Percentiles rank a stretch among this genome's conserved stretches.
These are phyloP conservation scores for Mesaphorura yosii DNA, from an alignment of 1,140 invertebrate genomes.

Conservation along the genomic window DNA sequence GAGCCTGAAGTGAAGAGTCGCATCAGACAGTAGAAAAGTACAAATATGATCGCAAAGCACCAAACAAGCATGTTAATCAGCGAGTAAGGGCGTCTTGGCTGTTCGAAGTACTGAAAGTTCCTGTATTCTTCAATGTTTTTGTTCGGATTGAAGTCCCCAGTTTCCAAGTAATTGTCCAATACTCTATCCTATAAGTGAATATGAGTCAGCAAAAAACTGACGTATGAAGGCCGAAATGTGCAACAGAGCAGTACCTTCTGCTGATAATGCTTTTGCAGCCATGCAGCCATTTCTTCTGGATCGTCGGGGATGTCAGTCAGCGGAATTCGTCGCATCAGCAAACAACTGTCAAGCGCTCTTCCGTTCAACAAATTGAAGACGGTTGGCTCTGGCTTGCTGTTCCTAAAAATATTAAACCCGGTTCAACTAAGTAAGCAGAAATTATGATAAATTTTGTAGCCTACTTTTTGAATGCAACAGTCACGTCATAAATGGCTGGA, in stretches of 20 bases:
- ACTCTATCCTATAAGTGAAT: slow-evolving; percentile 55
- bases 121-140: slow-evolving; percentile 51
- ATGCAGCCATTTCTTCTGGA: slow-evolving; percentile 63
- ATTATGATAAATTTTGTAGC: slow-evolving; percentile 12
- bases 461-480: slow-evolving; percentile 57
- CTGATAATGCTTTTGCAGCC: slow-evolving; percentile 67
- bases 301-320: slow-evolving; percentile 65
- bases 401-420: slow-evolving; percentile 20
- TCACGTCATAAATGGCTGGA: slow-evolving; percentile 73
- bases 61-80: slow-evolving; percentile 59
- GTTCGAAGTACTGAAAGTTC: slow-evolving; percentile 39
- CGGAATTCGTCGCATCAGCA: slow-evolving; percentile 70
- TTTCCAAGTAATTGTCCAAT: slow-evolving; percentile 64
- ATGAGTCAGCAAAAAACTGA: background rate
- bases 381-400: slow-evolving; percentile 42
- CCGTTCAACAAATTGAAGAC: slow-evolving; percentile 72
- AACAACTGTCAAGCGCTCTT: slow-evolving; percentile 56
- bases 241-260: slow-evolving; percentile 50
- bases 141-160: slow-evolving; percentile 66
- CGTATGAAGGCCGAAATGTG: background rate
- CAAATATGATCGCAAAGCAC: slow-evolving; percentile 54
- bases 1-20: slow-evolving; percentile 57
- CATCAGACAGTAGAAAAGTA: slow-evolving; percentile 56
- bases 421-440: slow-evolving; percentile 21
- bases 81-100: slow-evolving; percentile 50